Evolutionary conservation across 2,113 vertebrate species (phyloP), one percentile per base, ranked within the genome.

Genomic region (Panthera leo): DNA sequence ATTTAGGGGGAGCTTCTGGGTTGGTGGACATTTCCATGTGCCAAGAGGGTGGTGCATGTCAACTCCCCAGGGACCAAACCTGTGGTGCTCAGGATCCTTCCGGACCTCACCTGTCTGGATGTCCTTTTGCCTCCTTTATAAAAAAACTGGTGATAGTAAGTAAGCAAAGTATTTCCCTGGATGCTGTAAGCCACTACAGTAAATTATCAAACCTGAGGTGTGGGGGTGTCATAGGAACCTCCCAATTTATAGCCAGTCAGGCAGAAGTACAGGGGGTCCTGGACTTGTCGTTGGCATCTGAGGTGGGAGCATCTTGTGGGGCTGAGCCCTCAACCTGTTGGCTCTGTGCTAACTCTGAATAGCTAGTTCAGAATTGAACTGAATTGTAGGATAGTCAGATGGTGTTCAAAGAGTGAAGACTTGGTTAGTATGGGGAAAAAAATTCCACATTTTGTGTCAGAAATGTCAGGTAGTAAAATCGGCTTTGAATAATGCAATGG

Each of bases 141-240:
- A 63, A n/a, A n/a, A 80, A 78, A 63, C 34, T 31, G 9, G 31
- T 27, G 61, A 48, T 39, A 51, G 51, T 34, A 75, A 31, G 23
- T 65, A 51, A 31, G 23, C 53, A 51, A 86, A 73, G 7, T 45
- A 8, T 63, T 65, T 65, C n/a, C n/a, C 55, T 82, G n/a, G 82
- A 15, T 87, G 61, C 71, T 42, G 5, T 80, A 84, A 92, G 27
- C 45, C 34, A n/a, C 51, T 19, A 51, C 7, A 71, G 19, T n/a
- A 92, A 82, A 80, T 53, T 21, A 70, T 42, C 55, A 92, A 36
- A 88, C n/a, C 65, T 45, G 53, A 95, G n/a, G 5, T 65, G 12
- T 7, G 0, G 11, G 1, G 2, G 0, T 45, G 2, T 87, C 61
- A 21, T 25, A 10, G 27, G 25, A 70, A 5, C 63, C 21, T 34